Conservation (phyloP, 1,140 invertebrate species). For the Drosophila saltans region DNA sequence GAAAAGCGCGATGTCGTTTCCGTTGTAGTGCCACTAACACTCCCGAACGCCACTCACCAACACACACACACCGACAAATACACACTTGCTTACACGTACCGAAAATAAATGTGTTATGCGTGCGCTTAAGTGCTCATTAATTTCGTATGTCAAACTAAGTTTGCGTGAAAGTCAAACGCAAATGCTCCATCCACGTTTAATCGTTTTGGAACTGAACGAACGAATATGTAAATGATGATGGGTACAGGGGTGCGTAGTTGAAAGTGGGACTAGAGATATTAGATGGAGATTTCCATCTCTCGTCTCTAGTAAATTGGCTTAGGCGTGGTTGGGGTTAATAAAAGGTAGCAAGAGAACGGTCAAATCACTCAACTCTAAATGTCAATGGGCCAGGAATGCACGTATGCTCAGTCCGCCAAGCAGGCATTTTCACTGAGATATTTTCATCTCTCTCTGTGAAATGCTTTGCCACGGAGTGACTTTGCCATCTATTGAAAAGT, state of each 20-base stretch:
- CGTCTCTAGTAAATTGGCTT: conserved; percentile 54
- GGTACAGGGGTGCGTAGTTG: conserved; percentile 25
- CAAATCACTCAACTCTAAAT: conserved; percentile 24
- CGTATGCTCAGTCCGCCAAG: too few species aligned
- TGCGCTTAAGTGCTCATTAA: conserved; percentile 80
- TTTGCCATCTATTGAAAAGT: too few species aligned
- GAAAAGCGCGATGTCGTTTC: conserved; percentile 20
- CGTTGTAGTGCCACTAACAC: conserved; percentile 42
- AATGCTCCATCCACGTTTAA: conserved; percentile 57
- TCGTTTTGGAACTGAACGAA: conserved; percentile 51
- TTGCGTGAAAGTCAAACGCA: conserved; percentile 37
- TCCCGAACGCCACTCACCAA: background rate
- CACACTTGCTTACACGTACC: conserved; percentile 12
- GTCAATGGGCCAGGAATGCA: conserved; percentile 21
- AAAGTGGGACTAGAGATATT: conserved; percentile 36
- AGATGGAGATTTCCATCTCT: conserved; percentile 23
- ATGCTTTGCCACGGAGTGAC: background rate
- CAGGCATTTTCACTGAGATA: conserved; percentile 62
- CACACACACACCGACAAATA: conserved; percentile 7
- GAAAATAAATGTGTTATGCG: conserved; percentile 77
- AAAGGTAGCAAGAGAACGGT: conserved; percentile 30
- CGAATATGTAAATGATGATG: conserved; percentile 37
- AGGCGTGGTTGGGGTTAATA: conserved; percentile 37
- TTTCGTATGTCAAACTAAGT: conserved; percentile 74
- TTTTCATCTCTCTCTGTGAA: conserved; percentile 33